Evolutionary conservation across 1,140 invertebrate species (phyloP).

Genomic region (Nebria ingens): DNA sequence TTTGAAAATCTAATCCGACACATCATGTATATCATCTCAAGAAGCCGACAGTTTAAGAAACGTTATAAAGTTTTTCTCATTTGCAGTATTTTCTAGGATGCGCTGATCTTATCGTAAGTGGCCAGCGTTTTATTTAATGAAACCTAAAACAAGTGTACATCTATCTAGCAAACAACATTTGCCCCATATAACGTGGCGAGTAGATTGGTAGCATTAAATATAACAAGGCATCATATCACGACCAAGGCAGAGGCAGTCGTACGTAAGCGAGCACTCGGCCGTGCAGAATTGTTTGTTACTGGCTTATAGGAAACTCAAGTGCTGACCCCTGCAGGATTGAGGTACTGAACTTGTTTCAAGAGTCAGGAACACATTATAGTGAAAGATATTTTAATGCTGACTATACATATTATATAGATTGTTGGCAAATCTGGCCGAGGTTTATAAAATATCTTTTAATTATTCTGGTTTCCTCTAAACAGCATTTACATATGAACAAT

Average conservation of each 20-base stretch:
- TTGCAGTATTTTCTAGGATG: neutral
- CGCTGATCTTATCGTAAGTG: neutral
- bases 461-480: too few relatives aligned
- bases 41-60: too few relatives aligned
- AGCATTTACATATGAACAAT: too few relatives aligned
- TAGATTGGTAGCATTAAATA: neutral
- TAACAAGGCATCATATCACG: neutral
- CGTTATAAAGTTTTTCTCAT: neutral
- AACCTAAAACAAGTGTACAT: neutral
- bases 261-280: neutral
- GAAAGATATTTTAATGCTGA: too few relatives aligned
- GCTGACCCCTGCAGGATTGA: neutral
- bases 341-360: too few relatives aligned
- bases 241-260: neutral
- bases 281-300: constrained; percentile 5
- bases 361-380: too few relatives aligned
- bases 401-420: neutral
- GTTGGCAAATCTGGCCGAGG: too few relatives aligned
- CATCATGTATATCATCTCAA: too few relatives aligned
- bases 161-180: neutral
- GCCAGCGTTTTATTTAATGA: neutral
- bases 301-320: neutral
- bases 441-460: neutral
- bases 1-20: too few relatives aligned
- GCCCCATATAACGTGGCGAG: neutral